Evolutionary conservation across 23 tunicate genomes (phyloP), one percentile per base, ranked within the genome.

Genomic region (Halocynthia roretzi): DNA sequence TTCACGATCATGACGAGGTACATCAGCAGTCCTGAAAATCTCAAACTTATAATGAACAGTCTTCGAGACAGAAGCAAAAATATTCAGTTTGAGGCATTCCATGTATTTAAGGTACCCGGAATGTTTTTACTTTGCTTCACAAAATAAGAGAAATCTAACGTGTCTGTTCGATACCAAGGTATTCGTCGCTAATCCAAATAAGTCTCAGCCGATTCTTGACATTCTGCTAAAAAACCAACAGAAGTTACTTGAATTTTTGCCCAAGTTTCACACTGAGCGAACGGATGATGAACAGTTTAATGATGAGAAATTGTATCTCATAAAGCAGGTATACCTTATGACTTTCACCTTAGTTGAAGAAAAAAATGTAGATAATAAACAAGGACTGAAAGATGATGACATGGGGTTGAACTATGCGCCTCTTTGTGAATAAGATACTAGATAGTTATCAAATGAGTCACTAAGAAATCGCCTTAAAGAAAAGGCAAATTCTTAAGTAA

Each of bases 61-160:
- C 77, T 94, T 20, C 64, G 79, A 23, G 95, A 88, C 77, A 88
- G 86, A 72, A 88, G 94, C 81, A 65, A 87, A 52, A 94, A 94
- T 85, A 94, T 94, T 19, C 94, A 94, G 81, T 94, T 94, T 61
- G 99, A 94, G 67, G 99, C 99, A 10, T 94, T 94, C 62, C 99
- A 94, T 57, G 99, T 94, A 50, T 94, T 94, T 71, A 94, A 94
- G 86, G 98, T 92, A 7, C 14, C 31, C 44, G 2, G 64, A 19
- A 19, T 68, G 4, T 23, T 68, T 20, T 23, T 68, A n/a, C 22
- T 19, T 68, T 68, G 63, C 17, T 58, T 58, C 63, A 58, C 63
- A 15, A 58, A 58, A 58, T 1, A 58, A 58, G 17, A 58, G 17
- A 14, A 58, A n/a, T 2, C 15, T 58, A 58, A 58, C 15, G 63